These are phyloP conservation scores for Ahaetulla prasina DNA, from an alignment of 2,113 vertebrate species.

Conservation along the genomic window DNA sequence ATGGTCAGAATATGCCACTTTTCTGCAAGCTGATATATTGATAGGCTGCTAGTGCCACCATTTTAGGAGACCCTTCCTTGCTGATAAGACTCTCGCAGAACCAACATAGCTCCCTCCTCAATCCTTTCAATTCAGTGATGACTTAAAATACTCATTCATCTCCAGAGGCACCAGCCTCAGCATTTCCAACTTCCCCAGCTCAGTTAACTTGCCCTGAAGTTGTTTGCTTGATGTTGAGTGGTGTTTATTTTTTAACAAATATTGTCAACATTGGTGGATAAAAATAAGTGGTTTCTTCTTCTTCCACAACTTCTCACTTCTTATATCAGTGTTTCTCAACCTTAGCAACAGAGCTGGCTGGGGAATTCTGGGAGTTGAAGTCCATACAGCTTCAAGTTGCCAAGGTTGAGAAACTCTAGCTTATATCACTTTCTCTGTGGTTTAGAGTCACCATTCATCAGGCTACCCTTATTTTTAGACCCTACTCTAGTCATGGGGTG, in stretches of 20 bases:
- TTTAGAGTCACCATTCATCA: background rate
- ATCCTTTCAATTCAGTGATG: background rate
- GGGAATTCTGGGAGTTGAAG: background rate
- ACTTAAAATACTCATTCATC: background rate
- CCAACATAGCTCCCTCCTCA: background rate
- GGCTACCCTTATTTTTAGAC: too few relatives aligned
- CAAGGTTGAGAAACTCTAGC: background rate
- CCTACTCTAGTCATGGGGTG: too few relatives aligned
- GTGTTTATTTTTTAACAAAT: background rate
- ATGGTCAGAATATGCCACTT: background rate
- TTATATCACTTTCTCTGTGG: background rate
- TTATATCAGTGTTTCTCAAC: background rate
- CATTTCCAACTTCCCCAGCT: background rate
- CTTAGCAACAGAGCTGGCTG: background rate
- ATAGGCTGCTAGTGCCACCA: background rate
- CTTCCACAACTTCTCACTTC: background rate
- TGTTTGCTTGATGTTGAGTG: background rate
- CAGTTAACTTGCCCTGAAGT: background rate
- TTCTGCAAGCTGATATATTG: background rate
- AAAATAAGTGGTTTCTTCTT: background rate
- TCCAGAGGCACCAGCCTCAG: background rate
- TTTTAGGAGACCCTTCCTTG: background rate
- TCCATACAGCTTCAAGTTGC: background rate
- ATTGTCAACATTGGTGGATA: background rate
- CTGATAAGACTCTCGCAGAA: background rate